These are phyloP conservation scores for Magallana nippona DNA, from an alignment of 2,888 invertebrate genomes.

Conservation along the genomic window DNA sequence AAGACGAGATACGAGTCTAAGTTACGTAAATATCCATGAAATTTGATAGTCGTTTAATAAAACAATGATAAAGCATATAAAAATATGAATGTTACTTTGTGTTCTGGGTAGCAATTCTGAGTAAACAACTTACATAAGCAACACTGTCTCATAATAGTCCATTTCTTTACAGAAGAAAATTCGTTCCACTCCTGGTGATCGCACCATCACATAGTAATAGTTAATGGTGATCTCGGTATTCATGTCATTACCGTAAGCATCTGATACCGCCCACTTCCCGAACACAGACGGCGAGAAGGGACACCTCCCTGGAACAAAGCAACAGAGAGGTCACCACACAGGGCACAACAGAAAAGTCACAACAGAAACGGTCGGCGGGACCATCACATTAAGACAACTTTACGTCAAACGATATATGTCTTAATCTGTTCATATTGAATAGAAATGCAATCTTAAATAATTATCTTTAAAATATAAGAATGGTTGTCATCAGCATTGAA, in stretches of 20 bases:
- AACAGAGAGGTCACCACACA: neutral
- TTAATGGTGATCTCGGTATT: neutral
- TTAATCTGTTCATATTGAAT: too few species aligned
- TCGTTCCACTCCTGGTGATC: neutral
- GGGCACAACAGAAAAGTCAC: neutral
- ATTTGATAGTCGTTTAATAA: too few species aligned
- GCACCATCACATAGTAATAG: slow-evolving; percentile 19
- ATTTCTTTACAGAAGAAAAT: slow-evolving; percentile 19
- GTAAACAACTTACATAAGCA: neutral
- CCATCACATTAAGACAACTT: too few species aligned
- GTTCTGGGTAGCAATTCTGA: neutral
- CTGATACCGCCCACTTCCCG: slow-evolving; percentile 20
- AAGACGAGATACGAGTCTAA: too few species aligned
- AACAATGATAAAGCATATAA: too few species aligned
- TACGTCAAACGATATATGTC: too few species aligned
- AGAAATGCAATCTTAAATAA: too few species aligned
- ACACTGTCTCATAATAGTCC: slow-evolving; percentile 10
- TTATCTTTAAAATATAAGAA: too few species aligned
- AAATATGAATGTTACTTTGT: too few species aligned
- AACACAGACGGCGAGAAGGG: slow-evolving; percentile 22
- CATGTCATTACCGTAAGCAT: slow-evolving; percentile 20
- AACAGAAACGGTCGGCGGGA: too few species aligned
- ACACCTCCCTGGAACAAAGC: neutral
- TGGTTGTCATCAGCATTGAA: too few species aligned
- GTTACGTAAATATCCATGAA: too few species aligned